Evolutionary conservation across 2,888 invertebrate species (phyloP).

Genomic region (Troilus luridus): DNA sequence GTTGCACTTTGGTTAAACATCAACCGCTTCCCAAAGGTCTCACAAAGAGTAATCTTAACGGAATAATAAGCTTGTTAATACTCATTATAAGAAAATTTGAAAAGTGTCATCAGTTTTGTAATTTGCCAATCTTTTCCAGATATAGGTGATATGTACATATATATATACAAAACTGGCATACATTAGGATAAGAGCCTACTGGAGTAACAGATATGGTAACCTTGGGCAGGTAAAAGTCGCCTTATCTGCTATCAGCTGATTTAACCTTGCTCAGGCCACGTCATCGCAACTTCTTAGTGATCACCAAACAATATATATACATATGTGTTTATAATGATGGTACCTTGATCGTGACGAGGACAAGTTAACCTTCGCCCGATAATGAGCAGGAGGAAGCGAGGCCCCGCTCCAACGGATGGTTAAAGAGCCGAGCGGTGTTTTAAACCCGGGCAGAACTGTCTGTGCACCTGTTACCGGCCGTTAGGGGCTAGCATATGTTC

Average conservation of each 20-base stretch:
- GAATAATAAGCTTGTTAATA: too few relatives aligned
- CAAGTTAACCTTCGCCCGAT: not conserved
- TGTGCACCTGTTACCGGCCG: not conserved
- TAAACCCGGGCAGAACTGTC: not conserved
- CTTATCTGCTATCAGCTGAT: constrained; percentile 1
- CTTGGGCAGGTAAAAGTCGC: constrained; percentile 1
- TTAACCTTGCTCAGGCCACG: not conserved
- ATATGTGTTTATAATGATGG: too few relatives aligned
- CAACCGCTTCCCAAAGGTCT: too few relatives aligned
- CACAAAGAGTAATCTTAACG: too few relatives aligned
- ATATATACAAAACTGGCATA: too few relatives aligned
- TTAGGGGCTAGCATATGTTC: not conserved
- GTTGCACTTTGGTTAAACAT: too few relatives aligned
- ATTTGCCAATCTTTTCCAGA: too few relatives aligned
- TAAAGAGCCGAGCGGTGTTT: not conserved
- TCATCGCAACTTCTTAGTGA: not conserved
- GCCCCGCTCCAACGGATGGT: not conserved
- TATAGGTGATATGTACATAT: too few relatives aligned
- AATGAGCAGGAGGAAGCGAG: not conserved
- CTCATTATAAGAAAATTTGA: too few relatives aligned
- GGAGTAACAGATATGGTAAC: not conserved
- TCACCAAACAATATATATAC: not conserved
- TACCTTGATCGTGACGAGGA: not conserved
- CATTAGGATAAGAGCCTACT: not conserved
- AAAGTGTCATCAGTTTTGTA: too few relatives aligned